A percentile compares a stretch with the other conserved stretches of the same genome.
phyloP scores from a whole-genome alignment of 2,113 vertebrate genomes.

The Xenopus tropicalis region UCB_Xtro_10.0 CM004450.2:53091001-53091500 shows the following conservation, averaged over 20 bases:
- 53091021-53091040: conserved; percentile 10
- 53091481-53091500: too few relatives aligned
- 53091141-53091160: neutral
- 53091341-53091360: neutral
- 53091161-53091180: neutral
- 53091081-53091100: neutral
- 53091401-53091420: neutral
- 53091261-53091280: conserved; percentile 27
- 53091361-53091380: neutral
- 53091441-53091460: neutral
- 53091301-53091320: neutral
- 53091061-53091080: conserved; percentile 12
- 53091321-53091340: neutral
- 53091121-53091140: too few relatives aligned
- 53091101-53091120: neutral
- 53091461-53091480: too few relatives aligned
- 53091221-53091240: conserved; percentile 23
- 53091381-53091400: neutral
- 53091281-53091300: conserved; percentile 15
- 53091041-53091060: neutral
- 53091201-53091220: conserved; percentile 8
- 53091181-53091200: neutral
- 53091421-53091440: neutral
- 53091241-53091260: conserved; percentile 6
- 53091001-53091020: neutral